These are phyloP conservation scores for Daubentonia madagascariensis DNA, from an alignment of 2,113 vertebrate species.

Conservation along the genomic window DNA sequence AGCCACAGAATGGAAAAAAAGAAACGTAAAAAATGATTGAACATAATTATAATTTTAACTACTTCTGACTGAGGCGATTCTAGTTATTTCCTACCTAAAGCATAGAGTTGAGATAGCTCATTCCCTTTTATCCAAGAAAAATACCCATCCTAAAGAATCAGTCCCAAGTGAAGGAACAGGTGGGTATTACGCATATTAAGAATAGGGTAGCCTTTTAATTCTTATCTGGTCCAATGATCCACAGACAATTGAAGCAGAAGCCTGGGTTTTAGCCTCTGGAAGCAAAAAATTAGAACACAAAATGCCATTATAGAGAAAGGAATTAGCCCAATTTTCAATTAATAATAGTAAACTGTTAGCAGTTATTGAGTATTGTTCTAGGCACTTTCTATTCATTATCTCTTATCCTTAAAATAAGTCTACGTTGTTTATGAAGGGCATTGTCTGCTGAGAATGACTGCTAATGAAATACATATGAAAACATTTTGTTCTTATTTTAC, in stretches of 20 bases:
- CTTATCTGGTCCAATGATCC: background rate
- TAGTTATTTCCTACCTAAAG: background rate
- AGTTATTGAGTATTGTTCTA: background rate
- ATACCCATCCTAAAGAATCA: background rate
- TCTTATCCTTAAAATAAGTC: background rate
- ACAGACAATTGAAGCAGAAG: background rate
- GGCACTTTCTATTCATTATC: background rate
- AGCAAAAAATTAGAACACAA: background rate
- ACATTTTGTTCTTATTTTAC: slow-evolving; percentile 74
- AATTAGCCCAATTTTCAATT: background rate
- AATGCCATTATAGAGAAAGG: background rate
- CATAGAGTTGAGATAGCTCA: background rate
- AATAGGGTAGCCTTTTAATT: background rate
- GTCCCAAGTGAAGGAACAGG: background rate
- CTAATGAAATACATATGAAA: slow-evolving; percentile 9
- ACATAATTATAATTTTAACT: background rate
- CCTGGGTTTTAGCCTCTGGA: background rate
- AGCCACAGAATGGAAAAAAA: background rate
- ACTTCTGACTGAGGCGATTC: background rate
- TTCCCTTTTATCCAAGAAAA: slow-evolving; percentile 7
- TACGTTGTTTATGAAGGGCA: background rate
- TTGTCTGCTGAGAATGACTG: background rate
- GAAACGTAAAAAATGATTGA: background rate
- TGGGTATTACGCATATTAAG: background rate
- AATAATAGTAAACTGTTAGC: slow-evolving; percentile 3